Evolutionary conservation across 2,797 vertebrate species (phyloP).

Genomic region (Nothura maculosa): DNA sequence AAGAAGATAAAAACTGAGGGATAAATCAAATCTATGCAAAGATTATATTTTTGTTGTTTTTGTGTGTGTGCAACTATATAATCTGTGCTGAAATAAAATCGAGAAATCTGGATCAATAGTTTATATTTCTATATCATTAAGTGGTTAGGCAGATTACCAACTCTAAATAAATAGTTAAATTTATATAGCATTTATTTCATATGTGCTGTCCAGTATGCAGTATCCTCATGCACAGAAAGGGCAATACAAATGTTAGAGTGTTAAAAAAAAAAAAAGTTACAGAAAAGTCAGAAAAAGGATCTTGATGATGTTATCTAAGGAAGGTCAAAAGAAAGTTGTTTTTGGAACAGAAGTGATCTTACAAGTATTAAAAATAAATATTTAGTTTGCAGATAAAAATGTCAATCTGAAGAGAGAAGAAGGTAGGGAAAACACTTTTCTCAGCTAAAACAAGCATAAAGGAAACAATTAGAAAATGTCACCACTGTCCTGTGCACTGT

Average conservation of each 20-base stretch:
- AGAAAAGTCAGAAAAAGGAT: neutral
- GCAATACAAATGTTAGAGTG: neutral
- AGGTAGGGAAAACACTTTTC: slow-evolving; percentile 29
- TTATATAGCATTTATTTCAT: neutral
- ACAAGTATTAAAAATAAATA: slow-evolving; percentile 56
- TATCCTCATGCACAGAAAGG: neutral
- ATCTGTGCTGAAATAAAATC: neutral
- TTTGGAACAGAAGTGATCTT: neutral
- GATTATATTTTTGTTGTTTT: neutral
- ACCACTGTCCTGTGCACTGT: neutral
- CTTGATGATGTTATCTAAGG: neutral
- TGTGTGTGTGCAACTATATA: neutral
- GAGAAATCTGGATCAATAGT: neutral
- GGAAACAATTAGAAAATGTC: slow-evolving; percentile 71
- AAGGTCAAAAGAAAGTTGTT: neutral
- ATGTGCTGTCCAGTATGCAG: neutral
- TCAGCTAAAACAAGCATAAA: slow-evolving; percentile 41
- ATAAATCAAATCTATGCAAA: neutral
- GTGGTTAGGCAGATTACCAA: neutral
- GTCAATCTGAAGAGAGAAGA: slow-evolving; percentile 33
- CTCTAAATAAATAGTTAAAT: neutral
- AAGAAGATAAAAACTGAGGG: neutral
- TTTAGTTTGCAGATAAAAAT: slow-evolving; percentile 65
- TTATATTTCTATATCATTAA: neutral
- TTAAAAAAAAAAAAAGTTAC: neutral